Evolutionary conservation across 2,797 vertebrate genomes (phyloP).

Genomic region (Characodon lateralis): DNA sequence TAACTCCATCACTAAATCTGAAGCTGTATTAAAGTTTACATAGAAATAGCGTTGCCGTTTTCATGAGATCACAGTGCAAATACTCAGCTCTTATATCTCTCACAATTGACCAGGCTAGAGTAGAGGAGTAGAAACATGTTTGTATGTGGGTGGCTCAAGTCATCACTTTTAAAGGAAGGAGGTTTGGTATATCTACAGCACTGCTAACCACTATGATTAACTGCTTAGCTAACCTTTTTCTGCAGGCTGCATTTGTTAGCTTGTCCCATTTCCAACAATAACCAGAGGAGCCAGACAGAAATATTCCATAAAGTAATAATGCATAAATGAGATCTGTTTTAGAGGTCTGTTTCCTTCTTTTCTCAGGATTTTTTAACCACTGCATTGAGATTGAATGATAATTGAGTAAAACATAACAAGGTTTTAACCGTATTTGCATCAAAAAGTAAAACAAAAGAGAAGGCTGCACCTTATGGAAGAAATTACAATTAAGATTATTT

Average conservation of each 20-base stretch:
- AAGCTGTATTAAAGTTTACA: slow-evolving; percentile 10
- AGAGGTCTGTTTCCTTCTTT: not conserved
- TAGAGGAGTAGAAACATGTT: not conserved
- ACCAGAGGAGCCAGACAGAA: slow-evolving; percentile 7
- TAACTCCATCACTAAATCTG: slow-evolving; percentile 9
- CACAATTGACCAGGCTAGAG: not conserved
- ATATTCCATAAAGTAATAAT: not conserved
- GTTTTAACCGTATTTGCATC: not conserved
- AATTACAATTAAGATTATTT: not conserved
- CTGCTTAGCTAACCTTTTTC: slow-evolving; percentile 27
- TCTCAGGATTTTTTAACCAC: not conserved
- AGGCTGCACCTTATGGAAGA: not conserved
- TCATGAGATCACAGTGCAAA: not conserved
- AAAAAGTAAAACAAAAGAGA: not conserved
- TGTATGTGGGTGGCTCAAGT: slow-evolving; percentile 31
- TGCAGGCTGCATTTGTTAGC: slow-evolving; percentile 25
- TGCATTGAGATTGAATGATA: not conserved
- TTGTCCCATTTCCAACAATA: slow-evolving; percentile 25
- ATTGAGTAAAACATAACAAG: not conserved
- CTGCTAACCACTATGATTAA: slow-evolving; percentile 18
- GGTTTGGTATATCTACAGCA: not conserved
- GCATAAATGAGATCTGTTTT: not conserved
- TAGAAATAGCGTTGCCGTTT: slow-evolving; percentile 3
- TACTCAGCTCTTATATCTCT: slow-evolving; percentile 5
- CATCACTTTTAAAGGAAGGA: slow-evolving; percentile 29